These are phyloP conservation scores for Valencia hispanica DNA, from an alignment of 2,797 vertebrate species.

Conservation along the genomic window DNA sequence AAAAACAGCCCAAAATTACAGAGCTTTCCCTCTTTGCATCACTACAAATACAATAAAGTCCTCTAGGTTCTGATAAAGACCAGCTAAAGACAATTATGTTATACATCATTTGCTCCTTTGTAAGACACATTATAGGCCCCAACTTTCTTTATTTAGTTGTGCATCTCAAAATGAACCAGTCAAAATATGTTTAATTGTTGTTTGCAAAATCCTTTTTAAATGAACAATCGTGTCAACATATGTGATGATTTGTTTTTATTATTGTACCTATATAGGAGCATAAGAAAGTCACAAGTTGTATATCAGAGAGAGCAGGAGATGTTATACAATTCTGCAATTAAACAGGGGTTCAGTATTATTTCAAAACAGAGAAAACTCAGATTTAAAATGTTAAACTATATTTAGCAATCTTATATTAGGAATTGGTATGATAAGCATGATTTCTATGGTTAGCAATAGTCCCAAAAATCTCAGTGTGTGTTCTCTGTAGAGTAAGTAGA, in stretches of 20 bases:
- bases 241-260: too few relatives aligned
- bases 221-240: too few relatives aligned
- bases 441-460: too few relatives aligned
- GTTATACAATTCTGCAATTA: neutral
- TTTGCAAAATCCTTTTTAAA: too few relatives aligned
- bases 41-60: neutral
- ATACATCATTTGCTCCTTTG: neutral
- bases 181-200: too few relatives aligned
- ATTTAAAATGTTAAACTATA: too few relatives aligned
- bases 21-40: neutral
- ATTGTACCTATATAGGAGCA: neutral
- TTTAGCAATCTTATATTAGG: too few relatives aligned
- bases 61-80: neutral
- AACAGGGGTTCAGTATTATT: neutral
- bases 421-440: too few relatives aligned
- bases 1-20: neutral
- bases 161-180: neutral
- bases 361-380: neutral
- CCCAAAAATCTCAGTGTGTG: too few relatives aligned
- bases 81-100: neutral
- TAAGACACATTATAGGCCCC: neutral
- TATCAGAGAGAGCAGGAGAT: neutral
- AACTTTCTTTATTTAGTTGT: neutral
- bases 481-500: too few relatives aligned
- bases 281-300: too few relatives aligned